phyloP scores from a whole-genome alignment of 2,797 vertebrate species.

The Oryzias dopingdopingensis region DNA sequence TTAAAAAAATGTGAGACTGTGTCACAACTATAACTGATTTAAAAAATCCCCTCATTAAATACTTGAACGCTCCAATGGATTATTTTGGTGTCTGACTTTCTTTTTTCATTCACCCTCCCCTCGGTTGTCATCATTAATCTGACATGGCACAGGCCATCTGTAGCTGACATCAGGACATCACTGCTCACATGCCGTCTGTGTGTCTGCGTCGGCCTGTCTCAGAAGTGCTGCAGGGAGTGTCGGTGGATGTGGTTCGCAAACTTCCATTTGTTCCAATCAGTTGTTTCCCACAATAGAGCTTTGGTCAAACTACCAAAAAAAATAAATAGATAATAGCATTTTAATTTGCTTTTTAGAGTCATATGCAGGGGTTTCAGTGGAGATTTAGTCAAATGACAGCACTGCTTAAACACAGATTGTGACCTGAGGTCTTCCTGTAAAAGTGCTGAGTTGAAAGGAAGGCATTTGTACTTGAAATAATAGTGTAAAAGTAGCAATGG shows the following conservation, averaged over 20 bases:
- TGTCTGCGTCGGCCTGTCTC: constrained; percentile 43
- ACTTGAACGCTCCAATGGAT: constrained; percentile 1
- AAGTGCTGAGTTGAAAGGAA: too few relatives aligned
- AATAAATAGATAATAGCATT: neutral
- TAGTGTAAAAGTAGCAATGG: too few relatives aligned
- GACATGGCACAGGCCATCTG: constrained; percentile 58
- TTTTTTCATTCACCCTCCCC: constrained; percentile 3
- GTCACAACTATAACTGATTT: neutral
- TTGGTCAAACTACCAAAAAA: constrained; percentile 19
- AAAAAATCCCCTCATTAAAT: neutral
- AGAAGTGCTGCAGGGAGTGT: constrained; percentile 22
- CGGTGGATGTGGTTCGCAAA: constrained; percentile 6
- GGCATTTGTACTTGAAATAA: too few relatives aligned
- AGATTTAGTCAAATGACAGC: too few relatives aligned
- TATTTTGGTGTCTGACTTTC: constrained; percentile 7
- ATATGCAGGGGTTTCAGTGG: too few relatives aligned
- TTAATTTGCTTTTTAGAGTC: too few relatives aligned
- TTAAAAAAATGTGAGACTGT: too few relatives aligned
- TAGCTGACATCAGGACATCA: constrained; percentile 62
- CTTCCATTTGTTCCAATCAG: neutral
- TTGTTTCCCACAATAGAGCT: constrained; percentile 16
- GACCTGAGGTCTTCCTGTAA: too few relatives aligned
- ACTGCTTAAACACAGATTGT: too few relatives aligned
- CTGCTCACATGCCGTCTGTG: constrained; percentile 54
- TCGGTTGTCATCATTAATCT: constrained; percentile 45